A percentile compares a stretch with the other conserved stretches of the same genome.
These are phyloP conservation scores for Halocynthia roretzi DNA, from an alignment of 23 tunicate species.

Conservation along the genomic window DNA sequence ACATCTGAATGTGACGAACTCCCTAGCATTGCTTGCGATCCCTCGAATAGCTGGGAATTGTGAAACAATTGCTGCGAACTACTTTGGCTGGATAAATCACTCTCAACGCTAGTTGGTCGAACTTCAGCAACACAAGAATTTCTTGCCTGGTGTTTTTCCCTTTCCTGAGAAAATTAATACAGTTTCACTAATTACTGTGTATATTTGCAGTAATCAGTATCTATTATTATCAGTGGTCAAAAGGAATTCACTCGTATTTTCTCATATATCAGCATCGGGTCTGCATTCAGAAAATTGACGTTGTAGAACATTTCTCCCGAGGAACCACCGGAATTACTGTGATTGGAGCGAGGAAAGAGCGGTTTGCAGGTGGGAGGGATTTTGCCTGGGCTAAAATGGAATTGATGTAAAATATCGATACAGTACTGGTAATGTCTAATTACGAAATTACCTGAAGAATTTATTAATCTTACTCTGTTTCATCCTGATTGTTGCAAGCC, in stretches of 20 bases:
- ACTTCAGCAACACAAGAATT: not conserved
- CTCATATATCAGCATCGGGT: conserved; percentile 1
- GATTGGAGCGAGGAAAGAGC: not conserved
- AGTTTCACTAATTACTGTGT: not conserved
- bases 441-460: not conserved
- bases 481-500: not conserved
- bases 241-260: not conserved
- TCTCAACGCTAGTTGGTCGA: not conserved
- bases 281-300: not conserved
- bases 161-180: conserved; percentile 1
- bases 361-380: not conserved
- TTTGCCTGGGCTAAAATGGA: not conserved
- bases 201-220: not conserved
- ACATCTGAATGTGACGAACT: conserved; percentile 5
- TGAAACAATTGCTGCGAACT: conserved; percentile 2
- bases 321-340: not conserved
- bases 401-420: not conserved
- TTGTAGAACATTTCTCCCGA: conserved; percentile 3
- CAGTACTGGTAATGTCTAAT: not conserved
- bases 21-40: not conserved
- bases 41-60: conserved; percentile 1
- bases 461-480: conserved; percentile 10
- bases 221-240: not conserved
- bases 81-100: conserved; percentile 6
- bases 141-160: not conserved